phyloP scores from a whole-genome alignment of 1,140 invertebrate species.

The Ceratitis capitata region DNA sequence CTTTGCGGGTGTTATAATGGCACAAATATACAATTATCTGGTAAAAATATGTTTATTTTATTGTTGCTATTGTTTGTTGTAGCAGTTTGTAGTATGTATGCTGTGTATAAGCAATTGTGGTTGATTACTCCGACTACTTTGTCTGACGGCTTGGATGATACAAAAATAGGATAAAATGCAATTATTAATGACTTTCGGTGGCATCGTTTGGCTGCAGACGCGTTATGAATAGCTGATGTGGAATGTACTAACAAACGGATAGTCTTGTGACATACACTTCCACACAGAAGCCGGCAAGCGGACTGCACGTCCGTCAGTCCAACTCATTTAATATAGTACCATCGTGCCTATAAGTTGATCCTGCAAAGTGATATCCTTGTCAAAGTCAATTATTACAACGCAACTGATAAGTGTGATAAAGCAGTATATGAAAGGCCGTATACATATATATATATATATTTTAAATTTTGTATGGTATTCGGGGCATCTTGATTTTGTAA shows the following conservation, averaged over 20 bases:
- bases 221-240: constrained; percentile 16
- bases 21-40: background rate
- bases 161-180: background rate
- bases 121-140: background rate
- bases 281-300: too few relatives aligned
- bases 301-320: background rate
- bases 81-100: background rate
- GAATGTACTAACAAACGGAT: background rate
- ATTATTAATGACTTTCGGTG: constrained; percentile 19
- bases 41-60: too few relatives aligned
- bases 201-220: background rate
- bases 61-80: too few relatives aligned
- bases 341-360: background rate
- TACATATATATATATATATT: background rate
- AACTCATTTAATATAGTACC: background rate
- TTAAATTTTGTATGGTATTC: background rate
- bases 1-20: background rate
- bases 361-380: constrained; percentile 1
- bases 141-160: background rate
- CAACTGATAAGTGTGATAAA: background rate
- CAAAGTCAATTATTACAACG: background rate
- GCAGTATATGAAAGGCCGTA: too few relatives aligned
- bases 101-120: background rate
- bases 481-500: background rate
- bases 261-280: too few relatives aligned